Conservation (phyloP, 2,888 invertebrate genomes). For the Acronicta alni region DNA sequence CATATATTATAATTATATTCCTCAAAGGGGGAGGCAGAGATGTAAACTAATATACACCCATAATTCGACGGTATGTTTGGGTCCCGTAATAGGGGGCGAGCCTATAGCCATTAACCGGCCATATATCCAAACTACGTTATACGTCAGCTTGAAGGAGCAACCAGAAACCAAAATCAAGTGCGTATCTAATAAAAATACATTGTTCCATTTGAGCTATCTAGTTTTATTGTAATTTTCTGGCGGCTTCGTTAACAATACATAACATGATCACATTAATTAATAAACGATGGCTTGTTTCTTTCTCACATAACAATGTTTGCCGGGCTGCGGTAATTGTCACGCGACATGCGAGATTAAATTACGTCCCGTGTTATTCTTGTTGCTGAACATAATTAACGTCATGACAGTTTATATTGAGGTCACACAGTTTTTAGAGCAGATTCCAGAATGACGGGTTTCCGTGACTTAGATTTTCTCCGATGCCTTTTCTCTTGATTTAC, state of each 20-base stretch:
- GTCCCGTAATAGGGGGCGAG: no score
- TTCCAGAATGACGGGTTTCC: constrained; percentile 7
- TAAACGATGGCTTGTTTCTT: constrained; percentile 34
- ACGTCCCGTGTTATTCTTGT: constrained; percentile 38
- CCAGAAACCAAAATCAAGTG: no score
- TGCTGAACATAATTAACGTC: constrained; percentile 41
- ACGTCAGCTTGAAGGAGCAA: no score
- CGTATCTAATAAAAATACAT: background rate
- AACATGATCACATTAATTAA: constrained; percentile 29
- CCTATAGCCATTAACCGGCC: no score
- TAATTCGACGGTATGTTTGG: no score
- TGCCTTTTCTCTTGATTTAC: constrained; percentile 18
- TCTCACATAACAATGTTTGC: constrained; percentile 29
- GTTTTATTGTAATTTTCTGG: constrained; percentile 18
- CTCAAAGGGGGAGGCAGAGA: no score
- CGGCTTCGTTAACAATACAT: constrained; percentile 19
- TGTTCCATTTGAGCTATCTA: constrained; percentile 8
- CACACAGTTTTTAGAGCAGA: constrained; percentile 27
- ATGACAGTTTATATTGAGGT: constrained; percentile 33
- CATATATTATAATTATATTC: no score
- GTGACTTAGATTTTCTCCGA: constrained; percentile 16
- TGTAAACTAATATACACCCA: no score
- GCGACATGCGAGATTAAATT: constrained; percentile 56
- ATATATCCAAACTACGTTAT: no score
- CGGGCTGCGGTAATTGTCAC: constrained; percentile 48